A percentile compares a stretch with the other conserved stretches of the same genome.
Conservation (phyloP, 2,888 invertebrate species). For the Caenorhabditis parvicauda region DNA sequence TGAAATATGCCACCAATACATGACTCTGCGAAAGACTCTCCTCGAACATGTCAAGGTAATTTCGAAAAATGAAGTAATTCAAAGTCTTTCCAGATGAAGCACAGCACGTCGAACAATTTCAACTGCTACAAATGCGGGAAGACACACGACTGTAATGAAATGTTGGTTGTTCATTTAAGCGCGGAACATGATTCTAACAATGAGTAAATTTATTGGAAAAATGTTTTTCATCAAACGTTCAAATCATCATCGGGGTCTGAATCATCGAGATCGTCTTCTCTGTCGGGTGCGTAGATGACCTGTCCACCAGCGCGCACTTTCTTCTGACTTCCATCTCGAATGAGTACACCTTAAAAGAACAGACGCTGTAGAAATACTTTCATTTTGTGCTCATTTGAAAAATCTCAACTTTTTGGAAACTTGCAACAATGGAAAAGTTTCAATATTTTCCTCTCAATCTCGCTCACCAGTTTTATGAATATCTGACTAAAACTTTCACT, state of each 20-base stretch:
- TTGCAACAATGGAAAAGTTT: not conserved
- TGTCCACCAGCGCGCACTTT: conserved; percentile 53
- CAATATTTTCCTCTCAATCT: not conserved
- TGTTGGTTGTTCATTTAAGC: too few relatives aligned
- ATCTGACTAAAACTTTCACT: not conserved
- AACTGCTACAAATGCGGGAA: too few relatives aligned
- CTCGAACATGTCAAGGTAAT: too few relatives aligned
- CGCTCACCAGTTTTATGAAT: not conserved
- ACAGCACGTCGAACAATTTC: too few relatives aligned
- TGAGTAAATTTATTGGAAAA: not conserved
- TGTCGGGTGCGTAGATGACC: conserved; percentile 54
- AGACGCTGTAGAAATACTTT: not conserved
- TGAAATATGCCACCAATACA: too few relatives aligned
- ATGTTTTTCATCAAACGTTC: conserved; percentile 25
- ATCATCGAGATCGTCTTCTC: conserved; percentile 55
- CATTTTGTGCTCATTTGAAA: not conserved
- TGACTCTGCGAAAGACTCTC: too few relatives aligned
- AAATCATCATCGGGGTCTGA: conserved; percentile 59
- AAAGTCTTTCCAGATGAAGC: too few relatives aligned
- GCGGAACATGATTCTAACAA: too few relatives aligned
- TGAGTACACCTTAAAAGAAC: conserved; percentile 38
- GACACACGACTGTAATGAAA: too few relatives aligned
- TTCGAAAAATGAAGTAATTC: too few relatives aligned
- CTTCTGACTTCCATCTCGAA: conserved; percentile 70
- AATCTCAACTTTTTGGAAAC: not conserved